Base-by-base conservation (phyloP, 2,113 vertebrate species). In the crab-eating macaque (Macaca fascicularis) region DNA sequence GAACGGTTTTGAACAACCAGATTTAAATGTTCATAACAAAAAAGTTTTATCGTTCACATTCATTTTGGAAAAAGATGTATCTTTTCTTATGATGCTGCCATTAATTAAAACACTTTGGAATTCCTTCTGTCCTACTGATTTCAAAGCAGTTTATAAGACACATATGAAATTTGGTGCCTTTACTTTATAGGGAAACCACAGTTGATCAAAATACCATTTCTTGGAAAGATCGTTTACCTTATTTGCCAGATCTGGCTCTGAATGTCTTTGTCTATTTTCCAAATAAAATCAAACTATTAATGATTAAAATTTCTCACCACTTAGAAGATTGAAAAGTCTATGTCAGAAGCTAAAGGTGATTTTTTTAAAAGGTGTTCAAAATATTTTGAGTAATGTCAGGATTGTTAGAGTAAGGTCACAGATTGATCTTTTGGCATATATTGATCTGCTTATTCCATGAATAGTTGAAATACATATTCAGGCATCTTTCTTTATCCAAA, bases 101-200 rank as follows among this genome's bases (percentile, higher is more conserved):
- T 87, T 93, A 30, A 78, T 88, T 35, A 88, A 90, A 88, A 48
- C 43, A n/a, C 43, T 85, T 85, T 38, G 45, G 22, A 95, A 79
- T 89, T 50, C 72, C 57, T 92, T 22, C 19, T 92, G 23, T 43
- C 38, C 45, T n/a, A 89, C 2, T 92, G 38, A 78, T 74, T 89
- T 83, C 23, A 82, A 92, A 76, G 2, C 13, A 67, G 12, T 70
- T 95, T 23, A n/a, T 72, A 64, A 92, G n/a, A 52, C 22, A 70
- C 43, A 86, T 0, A 30, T 82, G 45, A 84, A 72, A 59, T 48
- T 45, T 90, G 50, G 16, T 67, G 45, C 59, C 22, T 57, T 95
- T 91, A 59, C 27, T 40, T 87, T 80, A 82, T 6, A 83, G 14
- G 12, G 9, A 90, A 22, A 93, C 14, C 27, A 9, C 30, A 59